Evolutionary conservation across 2,888 invertebrate species (phyloP), one percentile per base, ranked within the genome.

Genomic region (Matsumyia berberina): DNA sequence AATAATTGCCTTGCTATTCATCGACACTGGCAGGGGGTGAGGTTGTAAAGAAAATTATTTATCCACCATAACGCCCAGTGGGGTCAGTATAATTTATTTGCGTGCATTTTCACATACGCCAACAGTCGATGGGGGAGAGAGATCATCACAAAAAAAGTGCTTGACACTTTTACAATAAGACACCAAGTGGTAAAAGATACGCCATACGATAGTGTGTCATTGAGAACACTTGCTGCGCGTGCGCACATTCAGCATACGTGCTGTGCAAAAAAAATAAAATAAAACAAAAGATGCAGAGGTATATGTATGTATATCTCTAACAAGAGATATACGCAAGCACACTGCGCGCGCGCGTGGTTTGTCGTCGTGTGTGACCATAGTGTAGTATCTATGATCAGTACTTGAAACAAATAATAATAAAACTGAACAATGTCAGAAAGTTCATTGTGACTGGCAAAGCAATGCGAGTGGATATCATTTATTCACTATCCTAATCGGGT

Each of bases 151-250:
- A 19, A 46, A 31, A 33, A 73, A 39, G 17, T 8, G 31, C 33
- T 11, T 33, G 78, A 64, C 46, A 78, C 46, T 55, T 62, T 78
- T 69, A 39, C 24, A 12, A 31, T 51, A 24, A 17, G 24, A 51
- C 12, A 12, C 1, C 15, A 51, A 12, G 42, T 57, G 35, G 29
- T 57, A 64, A 70, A 66, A 42, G 37, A 60, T 69, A 58, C 19
- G 44, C 60, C 62, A 57, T 57, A 46, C 39, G 55, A 76, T 53
- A n/a, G 39, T 57, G 49, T 82, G 83, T 73, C 83, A 79, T 69
- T 73, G 83, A 78, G 73, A 73, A 83, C 73, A 78, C 82, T 83
- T 78, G 78, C 73, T 78, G 78, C 78, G 72, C 82, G 78, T 78
- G 82, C 67, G 55, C 81, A 24, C 2, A 55, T 24, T n/a, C n/a